Base-by-base conservation (phyloP, 2,797 vertebrate species). In the Anguilla marmorata region DNA sequence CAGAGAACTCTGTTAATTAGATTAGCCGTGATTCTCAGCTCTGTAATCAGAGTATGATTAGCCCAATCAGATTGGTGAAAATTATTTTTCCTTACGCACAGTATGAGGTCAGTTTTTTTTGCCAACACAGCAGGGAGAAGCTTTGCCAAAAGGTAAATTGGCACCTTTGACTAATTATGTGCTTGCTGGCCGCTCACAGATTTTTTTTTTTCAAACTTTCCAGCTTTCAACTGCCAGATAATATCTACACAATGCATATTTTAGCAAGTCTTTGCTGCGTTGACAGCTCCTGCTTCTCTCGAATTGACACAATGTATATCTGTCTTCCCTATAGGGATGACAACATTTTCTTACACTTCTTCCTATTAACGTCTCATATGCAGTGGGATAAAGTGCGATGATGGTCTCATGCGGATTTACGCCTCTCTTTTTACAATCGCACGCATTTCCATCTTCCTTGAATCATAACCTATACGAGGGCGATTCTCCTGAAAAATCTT, bases 221-320 rank as follows among this genome's bases (percentile, higher is more conserved):
- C 58, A 56, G n/a, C 58, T 82, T 74, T 88, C 85, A 89, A 85
- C 63, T 56, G 84, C 52, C 66, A 87, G 85, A 88, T 84, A 54
- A 58, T 3, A 88, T 58, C 63, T 33, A 86, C 86, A 86, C 85
- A 74, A 27, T 74, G 82, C 56, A 60, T 80, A 88, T 89, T 86
- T 90, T 74, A 84, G 11, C 60, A 56, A 72, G 76, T 87, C 87
- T 45, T 86, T 88, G 52, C 82, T 83, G 27, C 45, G n/a, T 69
- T 89, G 85, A 83, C 50, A 56, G 50, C 33, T 30, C 58, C n/a
- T 37, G 14, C n/a, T 37, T 85, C 27, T 85, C 3, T 80, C 30
- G 4, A 45, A 45, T 45, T 45, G 41, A 48, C 19, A 52, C 41
- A 41, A 24, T 41, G 12, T n/a, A 52, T 80, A 19, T 58, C 58